Evolutionary conservation across 2,888 invertebrate species (phyloP).

Genomic region (Standfussiana lucernea): DNA sequence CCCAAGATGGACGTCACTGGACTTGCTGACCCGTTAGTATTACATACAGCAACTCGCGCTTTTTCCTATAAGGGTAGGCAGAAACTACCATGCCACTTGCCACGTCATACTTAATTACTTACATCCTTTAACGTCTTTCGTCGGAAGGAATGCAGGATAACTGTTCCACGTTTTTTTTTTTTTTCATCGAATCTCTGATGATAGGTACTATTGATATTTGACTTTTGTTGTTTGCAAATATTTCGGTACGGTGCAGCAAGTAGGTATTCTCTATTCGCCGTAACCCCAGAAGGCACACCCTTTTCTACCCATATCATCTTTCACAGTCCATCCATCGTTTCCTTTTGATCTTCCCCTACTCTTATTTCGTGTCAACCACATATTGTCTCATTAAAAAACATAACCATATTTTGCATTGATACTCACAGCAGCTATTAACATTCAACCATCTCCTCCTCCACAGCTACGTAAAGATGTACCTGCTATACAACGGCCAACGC

Average conservation of each 20-base stretch:
- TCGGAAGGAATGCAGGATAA: too few species aligned
- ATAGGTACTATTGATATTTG: not conserved
- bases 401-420: too few species aligned
- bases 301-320: not conserved
- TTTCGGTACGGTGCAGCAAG: not conserved
- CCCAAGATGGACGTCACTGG: conserved; percentile 99
- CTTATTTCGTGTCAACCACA: not conserved
- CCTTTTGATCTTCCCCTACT: not conserved
- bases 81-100: too few species aligned
- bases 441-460: not conserved
- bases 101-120: too few species aligned
- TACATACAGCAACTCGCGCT: too few species aligned
- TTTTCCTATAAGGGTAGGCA: too few species aligned
- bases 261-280: not conserved
- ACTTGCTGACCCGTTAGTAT: conserved; percentile 98
- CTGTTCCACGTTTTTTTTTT: too few species aligned
- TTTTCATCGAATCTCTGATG: too few species aligned
- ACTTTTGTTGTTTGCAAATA: not conserved
- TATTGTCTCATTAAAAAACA: not conserved
- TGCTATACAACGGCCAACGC: conserved; percentile 98
- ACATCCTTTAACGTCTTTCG: too few species aligned
- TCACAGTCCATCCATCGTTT: not conserved
- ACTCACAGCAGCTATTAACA: not conserved
- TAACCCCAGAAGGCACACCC: not conserved
- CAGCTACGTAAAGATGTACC: conserved; percentile 97